Base-by-base conservation (phyloP, 1,140 invertebrate genomes). In the Battus philenor region DNA sequence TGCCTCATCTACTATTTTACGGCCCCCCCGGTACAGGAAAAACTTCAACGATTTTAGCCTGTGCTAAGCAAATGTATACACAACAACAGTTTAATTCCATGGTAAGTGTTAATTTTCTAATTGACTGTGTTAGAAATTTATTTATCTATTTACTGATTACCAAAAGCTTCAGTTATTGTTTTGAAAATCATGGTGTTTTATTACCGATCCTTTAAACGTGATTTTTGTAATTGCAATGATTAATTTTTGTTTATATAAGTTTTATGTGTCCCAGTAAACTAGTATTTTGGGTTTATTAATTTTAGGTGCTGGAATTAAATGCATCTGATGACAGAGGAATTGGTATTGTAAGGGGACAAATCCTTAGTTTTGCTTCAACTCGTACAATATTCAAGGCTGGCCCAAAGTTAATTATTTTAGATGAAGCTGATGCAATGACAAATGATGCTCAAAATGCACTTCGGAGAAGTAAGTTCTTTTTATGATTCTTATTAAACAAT, bases 351-450 rank as follows among this genome's bases (percentile, higher is more conserved):
- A 88, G 98, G 66, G 95, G 95, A 2, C 93, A 97, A 80, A 97
- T 99, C 57, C 87, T 99, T n/a, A 98, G 92, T 79, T 99, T 99
- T 91, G 98, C 98, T 0, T 97, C 95, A 50, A 99, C 97, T n/a
- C 91, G 94, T 70, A 97, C 96, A 4, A 95, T 99, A 63, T 98
- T 98, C 71, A 97, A 93, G 85, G 92, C 92, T 41, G 94, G 95
- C 0, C 97, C 96, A 55, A 99, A 99, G 83, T 87, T 99, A 7
- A 96, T 99, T 29, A 99, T 99, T 59, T 84, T 99, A 6, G 98
- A 99, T 90, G 98, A 99, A 90, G 98, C 98, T 5, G 98, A 99
- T 91, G 97, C 98, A 1, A 99, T 99, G 98, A 99, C 98, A 1
- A 95, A 97, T 76, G 98, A 99, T 92, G 98, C 98, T 2, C 98